Evolutionary conservation across 1,140 invertebrate genomes (phyloP).

Genomic region (Sycobia sp.): DNA sequence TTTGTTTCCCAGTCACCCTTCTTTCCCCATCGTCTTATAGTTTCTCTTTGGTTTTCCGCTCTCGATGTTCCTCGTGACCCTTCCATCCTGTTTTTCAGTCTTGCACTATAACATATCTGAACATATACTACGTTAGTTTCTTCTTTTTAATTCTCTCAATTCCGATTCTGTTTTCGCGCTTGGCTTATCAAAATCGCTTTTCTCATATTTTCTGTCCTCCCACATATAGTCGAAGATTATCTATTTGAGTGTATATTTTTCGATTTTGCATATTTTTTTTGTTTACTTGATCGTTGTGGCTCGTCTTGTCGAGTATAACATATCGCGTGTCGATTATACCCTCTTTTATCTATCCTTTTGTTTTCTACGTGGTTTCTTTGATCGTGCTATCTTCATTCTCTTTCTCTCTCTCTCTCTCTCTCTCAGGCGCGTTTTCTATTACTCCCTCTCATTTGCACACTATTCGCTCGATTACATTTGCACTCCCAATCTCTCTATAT

Average conservation of each 20-base stretch:
- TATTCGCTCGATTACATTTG: conserved; percentile 19
- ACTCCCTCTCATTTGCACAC: conserved; percentile 9
- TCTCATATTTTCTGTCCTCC: no score
- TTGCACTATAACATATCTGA: not conserved
- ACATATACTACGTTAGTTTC: no score
- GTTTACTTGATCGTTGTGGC: conserved; percentile 28
- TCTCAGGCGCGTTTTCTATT: not conserved
- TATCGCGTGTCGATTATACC: conserved; percentile 13
- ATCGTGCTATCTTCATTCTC: not conserved
- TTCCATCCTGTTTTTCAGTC: not conserved
- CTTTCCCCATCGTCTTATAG: no score
- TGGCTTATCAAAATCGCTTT: no score
- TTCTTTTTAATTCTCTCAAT: not conserved
- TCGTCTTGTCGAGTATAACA: conserved; percentile 19
- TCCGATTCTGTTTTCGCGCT: not conserved
- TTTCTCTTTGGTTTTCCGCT: no score
- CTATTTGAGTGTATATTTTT: no score
- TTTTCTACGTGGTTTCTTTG: not conserved
- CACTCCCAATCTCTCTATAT: conserved; percentile 26
- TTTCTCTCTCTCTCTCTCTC: not conserved
- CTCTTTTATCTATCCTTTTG: conserved; percentile 1
- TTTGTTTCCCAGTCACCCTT: conserved; percentile 20
- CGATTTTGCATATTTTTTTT: conserved; percentile 11
- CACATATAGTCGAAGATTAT: conserved; percentile 17
- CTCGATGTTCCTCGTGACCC: no score